phyloP scores from a whole-genome alignment of 2,888 invertebrate genomes.

The Anthophora plumipes region DNA sequence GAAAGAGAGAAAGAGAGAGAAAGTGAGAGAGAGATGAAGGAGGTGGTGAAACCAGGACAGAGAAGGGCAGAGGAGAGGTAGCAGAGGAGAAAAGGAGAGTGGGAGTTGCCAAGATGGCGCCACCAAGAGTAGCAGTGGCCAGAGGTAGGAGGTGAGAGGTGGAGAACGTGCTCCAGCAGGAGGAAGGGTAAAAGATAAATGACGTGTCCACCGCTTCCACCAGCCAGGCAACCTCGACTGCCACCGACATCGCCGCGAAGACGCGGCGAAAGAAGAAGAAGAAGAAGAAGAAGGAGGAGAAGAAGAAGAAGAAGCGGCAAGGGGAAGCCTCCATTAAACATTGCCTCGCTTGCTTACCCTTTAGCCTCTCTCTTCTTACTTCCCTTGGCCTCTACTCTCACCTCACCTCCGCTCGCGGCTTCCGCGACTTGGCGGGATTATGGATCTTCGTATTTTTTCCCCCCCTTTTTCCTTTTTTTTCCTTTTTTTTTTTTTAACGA shows the following conservation, averaged over 20 bases:
- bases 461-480: background rate
- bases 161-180: slow-evolving; percentile 67
- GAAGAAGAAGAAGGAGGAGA: slow-evolving; percentile 39
- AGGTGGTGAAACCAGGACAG: slow-evolving; percentile 40
- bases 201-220: slow-evolving; percentile 82
- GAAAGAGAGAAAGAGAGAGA: slow-evolving; percentile 24
- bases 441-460: slow-evolving; percentile 14
- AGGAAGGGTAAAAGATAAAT: slow-evolving; percentile 83
- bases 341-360: slow-evolving; percentile 76
- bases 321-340: slow-evolving; percentile 78
- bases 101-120: slow-evolving; percentile 84
- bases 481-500: background rate
- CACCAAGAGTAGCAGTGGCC: slow-evolving; percentile 75
- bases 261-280: slow-evolving; percentile 69
- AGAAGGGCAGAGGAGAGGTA: slow-evolving; percentile 59
- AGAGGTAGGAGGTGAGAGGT: slow-evolving; percentile 72
- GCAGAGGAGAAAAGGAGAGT: slow-evolving; percentile 67
- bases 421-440: slow-evolving; percentile 35
- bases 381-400: slow-evolving; percentile 36
- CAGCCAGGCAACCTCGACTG: slow-evolving; percentile 60
- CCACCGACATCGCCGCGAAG: slow-evolving; percentile 70
- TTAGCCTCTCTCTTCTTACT: slow-evolving; percentile 44
- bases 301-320: slow-evolving; percentile 62
- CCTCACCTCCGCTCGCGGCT: slow-evolving; percentile 36
- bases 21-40: slow-evolving; percentile 18